Evolutionary conservation across 1,140 invertebrate genomes (phyloP).

Genomic region (Papilio aristodemus): DNA sequence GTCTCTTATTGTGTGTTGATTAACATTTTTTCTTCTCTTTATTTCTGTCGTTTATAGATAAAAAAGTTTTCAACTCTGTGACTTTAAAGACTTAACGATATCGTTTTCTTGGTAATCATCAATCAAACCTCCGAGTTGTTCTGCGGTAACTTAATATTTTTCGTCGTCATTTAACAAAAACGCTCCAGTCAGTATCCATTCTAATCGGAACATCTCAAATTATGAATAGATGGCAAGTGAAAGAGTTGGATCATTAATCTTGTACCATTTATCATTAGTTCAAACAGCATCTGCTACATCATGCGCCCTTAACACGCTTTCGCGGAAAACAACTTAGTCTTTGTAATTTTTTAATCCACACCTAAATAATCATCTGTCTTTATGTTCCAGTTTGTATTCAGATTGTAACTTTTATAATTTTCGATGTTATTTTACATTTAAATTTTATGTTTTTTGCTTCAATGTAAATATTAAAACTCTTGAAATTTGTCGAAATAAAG

Average conservation of each 20-base stretch:
- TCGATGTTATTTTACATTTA: too few relatives aligned
- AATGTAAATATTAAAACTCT: too few relatives aligned
- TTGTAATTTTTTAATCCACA: constrained; percentile 38
- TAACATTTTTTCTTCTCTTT: too few relatives aligned
- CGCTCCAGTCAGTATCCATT: constrained; percentile 37
- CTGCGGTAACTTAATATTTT: constrained; percentile 11
- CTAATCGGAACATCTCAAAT: constrained; percentile 47
- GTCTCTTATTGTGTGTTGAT: too few relatives aligned
- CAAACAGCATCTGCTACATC: constrained; percentile 41
- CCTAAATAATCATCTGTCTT: not conserved
- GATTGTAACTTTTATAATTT: constrained; percentile 13
- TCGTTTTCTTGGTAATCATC: constrained; percentile 4
- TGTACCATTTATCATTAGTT: constrained; percentile 43
- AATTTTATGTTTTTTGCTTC: too few relatives aligned
- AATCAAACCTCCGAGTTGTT: constrained; percentile 5
- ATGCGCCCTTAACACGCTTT: constrained; percentile 22
- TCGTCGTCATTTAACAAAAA: constrained; percentile 40
- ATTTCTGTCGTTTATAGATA: not conserved
- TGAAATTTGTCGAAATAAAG: too few relatives aligned
- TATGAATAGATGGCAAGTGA: constrained; percentile 40
- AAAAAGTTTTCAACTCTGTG: not conserved
- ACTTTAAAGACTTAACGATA: constrained; percentile 1
- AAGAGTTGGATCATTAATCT: constrained; percentile 54
- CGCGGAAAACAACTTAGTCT: constrained; percentile 38
- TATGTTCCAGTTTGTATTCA: not conserved